Evolutionary conservation across 1,140 invertebrate genomes (phyloP), one percentile per base, ranked within the genome.

Genomic region (Nebria ingens): DNA sequence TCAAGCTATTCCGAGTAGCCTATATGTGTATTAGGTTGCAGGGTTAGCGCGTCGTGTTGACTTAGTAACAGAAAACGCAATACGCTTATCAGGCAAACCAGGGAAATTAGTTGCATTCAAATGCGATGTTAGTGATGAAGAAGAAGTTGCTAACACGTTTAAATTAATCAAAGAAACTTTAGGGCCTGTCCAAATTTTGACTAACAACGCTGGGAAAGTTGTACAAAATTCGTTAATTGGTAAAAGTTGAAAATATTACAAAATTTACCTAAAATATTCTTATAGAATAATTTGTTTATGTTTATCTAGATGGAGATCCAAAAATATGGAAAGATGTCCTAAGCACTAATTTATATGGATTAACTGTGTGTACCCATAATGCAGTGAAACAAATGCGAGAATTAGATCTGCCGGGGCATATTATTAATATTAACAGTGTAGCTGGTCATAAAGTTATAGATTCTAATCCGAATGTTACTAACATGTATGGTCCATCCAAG

Each of bases 401-500:
- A 59, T 68, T 74, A 20, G 64, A 70, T 12, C 69, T 81, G 4
- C 74, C 82, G 58, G 84, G 84, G 1, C 82, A 86, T 59, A 77
- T 84, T 55, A 76, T 85, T 51, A 74, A 82, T 54, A 72, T 85
- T 29, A 82, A 79, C 51, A 77, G 76, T 60, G 53, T 73, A 17
- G 51, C 61, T 25, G 75, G 74, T 12, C 75, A 76, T 40, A 59
- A 65, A 55, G 64, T 75, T 1, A 55, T 61, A 23, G 22, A 56
- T 17, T 9, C 56, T 57, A 9, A 42, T 61, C 2, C 56, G 67
- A 56, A 71, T 73, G 40, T 12, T 45, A 4, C 3, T 9, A 72
- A 76, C 55, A 73, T 76, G 55, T 81, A 84, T 65, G 65, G 75
- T 19, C 79, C 79, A 0, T 79, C 79, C 0, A 85, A 84, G 66